phyloP scores from a whole-genome alignment of 2,797 vertebrate species.

The Pseudochirops cupreus region DNA sequence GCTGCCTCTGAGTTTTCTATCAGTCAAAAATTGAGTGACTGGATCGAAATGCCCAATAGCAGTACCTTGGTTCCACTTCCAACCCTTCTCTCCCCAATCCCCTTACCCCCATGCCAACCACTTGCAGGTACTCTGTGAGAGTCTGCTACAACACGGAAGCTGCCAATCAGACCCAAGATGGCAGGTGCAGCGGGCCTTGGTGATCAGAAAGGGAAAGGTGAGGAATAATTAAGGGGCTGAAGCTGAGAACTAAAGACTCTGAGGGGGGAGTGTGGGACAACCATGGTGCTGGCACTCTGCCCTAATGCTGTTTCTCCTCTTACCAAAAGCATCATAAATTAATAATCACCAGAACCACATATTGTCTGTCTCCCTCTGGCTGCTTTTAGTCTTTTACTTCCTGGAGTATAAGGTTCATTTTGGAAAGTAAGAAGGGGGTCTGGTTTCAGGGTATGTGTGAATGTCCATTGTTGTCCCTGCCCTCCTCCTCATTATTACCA shows the following conservation, averaged over 20 bases:
- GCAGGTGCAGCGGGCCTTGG: conserved; percentile 43
- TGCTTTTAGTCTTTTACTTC: conserved; percentile 39
- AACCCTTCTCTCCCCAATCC: neutral
- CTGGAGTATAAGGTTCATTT: neutral
- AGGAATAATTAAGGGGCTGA: neutral
- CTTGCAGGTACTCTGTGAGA: neutral
- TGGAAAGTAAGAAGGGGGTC: conserved; percentile 21
- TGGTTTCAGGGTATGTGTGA: neutral
- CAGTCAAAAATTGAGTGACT: neutral
- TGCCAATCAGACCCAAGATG: neutral
- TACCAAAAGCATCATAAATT: conserved; percentile 55
- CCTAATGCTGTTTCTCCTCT: conserved; percentile 33
- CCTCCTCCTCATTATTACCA: neutral
- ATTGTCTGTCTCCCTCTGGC: conserved; percentile 18
- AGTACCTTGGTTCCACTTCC: neutral
- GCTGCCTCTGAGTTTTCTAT: neutral
- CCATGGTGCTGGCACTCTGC: neutral
- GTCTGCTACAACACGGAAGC: neutral
- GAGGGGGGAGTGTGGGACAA: neutral
- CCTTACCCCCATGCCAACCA: neutral
- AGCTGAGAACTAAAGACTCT: neutral
- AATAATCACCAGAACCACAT: conserved; percentile 24
- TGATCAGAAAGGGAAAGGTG: neutral
- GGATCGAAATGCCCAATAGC: neutral
- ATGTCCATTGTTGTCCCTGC: neutral